A percentile compares a stretch with the other conserved stretches of the same genome.
Conservation (phyloP, 2,888 invertebrate genomes). For the Hymenopus coronatus region DNA sequence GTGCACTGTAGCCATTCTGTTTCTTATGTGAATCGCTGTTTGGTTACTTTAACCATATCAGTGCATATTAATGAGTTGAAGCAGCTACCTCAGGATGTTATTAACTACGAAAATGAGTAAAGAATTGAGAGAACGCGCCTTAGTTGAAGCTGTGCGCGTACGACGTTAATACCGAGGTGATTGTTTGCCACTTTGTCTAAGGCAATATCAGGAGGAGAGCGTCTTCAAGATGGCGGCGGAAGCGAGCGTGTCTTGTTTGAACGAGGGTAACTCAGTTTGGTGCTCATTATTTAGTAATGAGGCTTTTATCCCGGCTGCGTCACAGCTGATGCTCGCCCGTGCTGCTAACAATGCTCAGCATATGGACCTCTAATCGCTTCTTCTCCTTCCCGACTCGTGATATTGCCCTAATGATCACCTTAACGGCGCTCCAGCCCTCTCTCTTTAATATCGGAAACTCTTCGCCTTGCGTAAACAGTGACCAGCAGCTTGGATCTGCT, state of each 20-base stretch:
- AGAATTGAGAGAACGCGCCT: not conserved
- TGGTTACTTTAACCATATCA: too few species aligned
- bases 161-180: not conserved
- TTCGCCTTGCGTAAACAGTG: not conserved
- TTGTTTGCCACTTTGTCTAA: not conserved
- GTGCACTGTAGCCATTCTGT: too few species aligned
- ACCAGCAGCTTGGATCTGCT: not conserved
- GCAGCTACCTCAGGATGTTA: not conserved
- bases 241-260: not conserved
- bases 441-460: not conserved
- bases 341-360: not conserved
- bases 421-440: not conserved
- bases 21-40: too few species aligned
- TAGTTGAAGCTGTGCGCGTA: not conserved
- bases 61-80: not conserved
- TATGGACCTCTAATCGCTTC: conserved; percentile 4
- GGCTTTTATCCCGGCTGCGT: conserved; percentile 29
- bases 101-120: not conserved
- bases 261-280: conserved; percentile 27
- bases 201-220: not conserved
- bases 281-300: conserved; percentile 34
- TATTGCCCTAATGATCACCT: not conserved
- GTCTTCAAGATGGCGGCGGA: not conserved
- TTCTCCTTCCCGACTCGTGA: not conserved
- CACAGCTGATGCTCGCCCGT: conserved; percentile 12